Base-by-base conservation (phyloP, 2,113 vertebrate species). In the Apteryx owenii region DNA sequence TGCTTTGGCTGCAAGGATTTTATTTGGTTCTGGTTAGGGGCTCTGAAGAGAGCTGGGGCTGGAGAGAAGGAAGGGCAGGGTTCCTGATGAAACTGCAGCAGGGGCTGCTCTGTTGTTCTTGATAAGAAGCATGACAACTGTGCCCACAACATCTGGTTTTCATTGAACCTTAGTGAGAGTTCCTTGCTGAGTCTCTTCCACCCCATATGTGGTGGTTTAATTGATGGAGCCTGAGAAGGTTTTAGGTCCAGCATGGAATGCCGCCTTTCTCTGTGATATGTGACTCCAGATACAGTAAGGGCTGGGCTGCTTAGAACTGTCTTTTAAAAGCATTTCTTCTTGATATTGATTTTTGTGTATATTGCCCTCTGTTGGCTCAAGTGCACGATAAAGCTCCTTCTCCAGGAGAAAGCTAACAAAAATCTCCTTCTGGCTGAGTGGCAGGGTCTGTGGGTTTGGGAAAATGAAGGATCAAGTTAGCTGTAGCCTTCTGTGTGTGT, bases 201-300 rank as follows among this genome's bases (percentile, higher is more conserved):
- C 84, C 85, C 93, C 96, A 94, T 93, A 96, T 95, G 95, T 94
- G 93, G 92, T 93, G 84, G 89, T 94, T 97, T 97, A 96, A 96
- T 87, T 97, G 92, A 94, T 97, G 87, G 93, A 96, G 96, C 91
- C 91, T 88, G 91, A 94, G 90, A 97, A 97, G 95, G 93, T 76
- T 96, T 96, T 84, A 94, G 88, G 86, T 97, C 90, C 92, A 91
- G 88, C 1, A 0, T 88, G 95, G 94, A 97, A 88, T 94, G 86
- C 92, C 0, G 64, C 79, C 84, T 95, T 97, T 97, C 80, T 83
- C 85, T 95, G 76, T 95, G 94, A 88, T 96, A 94, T 85, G 89
- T 95, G 90, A 95, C 91, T 94, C 93, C 92, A 97, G 31, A 94
- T 95, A 96, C 50, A 87, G 92, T 66, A 66, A 86, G 88, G 75